Conservation (phyloP, 2,888 invertebrate genomes). For the Xylota sylvarum region DNA sequence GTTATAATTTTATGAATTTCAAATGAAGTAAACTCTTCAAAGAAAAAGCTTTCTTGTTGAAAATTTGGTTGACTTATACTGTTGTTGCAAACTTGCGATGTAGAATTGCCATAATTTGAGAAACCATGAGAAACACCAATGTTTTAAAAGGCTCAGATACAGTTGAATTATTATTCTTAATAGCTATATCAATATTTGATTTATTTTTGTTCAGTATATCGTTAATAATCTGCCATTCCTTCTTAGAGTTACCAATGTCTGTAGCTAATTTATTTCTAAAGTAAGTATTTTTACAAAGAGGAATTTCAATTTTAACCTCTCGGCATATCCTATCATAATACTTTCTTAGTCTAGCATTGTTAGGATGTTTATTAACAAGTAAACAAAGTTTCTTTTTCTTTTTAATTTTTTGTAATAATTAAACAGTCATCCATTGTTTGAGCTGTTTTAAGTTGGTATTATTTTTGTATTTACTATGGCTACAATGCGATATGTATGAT, state of each 20-base stretch:
- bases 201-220: conserved; percentile 1
- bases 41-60: conserved; percentile 19
- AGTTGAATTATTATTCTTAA: background rate
- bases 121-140: background rate
- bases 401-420: background rate
- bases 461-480: background rate
- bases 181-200: background rate
- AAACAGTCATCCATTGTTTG: conserved; percentile 8
- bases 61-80: background rate
- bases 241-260: background rate
- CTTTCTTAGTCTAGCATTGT: background rate
- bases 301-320: background rate
- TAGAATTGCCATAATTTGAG: background rate
- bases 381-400: background rate
- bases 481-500: conserved; percentile 16
- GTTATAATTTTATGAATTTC: conserved; percentile 43
- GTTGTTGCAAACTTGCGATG: background rate
- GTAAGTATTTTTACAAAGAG: background rate
- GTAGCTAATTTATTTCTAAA: background rate
- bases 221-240: conserved; percentile 11
- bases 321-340: background rate
- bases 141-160: conserved; percentile 6
- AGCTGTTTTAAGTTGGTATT: conserved; percentile 9
- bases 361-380: background rate
- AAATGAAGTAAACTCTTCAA: conserved; percentile 9